Evolutionary conservation across 2,888 invertebrate genomes (phyloP).

Genomic region (Cheilosia pagana): DNA sequence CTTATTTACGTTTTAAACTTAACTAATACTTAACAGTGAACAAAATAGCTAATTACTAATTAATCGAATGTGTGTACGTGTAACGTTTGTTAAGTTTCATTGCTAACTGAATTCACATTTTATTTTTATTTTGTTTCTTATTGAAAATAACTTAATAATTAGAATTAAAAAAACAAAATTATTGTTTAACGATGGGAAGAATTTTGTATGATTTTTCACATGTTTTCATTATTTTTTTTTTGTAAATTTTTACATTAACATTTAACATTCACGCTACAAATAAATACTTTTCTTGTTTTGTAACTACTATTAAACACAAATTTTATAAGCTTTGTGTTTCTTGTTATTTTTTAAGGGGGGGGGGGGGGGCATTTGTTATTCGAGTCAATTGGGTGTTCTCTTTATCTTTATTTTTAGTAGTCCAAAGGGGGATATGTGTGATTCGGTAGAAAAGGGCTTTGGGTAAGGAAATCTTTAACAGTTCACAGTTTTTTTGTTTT

Average conservation of each 20-base stretch:
- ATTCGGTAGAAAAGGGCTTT: constrained; percentile 24
- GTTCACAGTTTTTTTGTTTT: constrained; percentile 61
- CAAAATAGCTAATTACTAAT: constrained; percentile 42
- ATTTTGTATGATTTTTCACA: constrained; percentile 65
- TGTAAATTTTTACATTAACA: constrained; percentile 42
- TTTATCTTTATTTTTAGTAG: constrained; percentile 30
- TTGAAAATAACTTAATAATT: constrained; percentile 58
- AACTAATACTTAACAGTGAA: constrained; percentile 70
- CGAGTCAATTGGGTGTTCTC: constrained; percentile 54
- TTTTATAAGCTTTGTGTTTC: constrained; percentile 38
- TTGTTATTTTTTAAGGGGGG: neutral
- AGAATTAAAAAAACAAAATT: constrained; percentile 57
- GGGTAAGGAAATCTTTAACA: constrained; percentile 16
- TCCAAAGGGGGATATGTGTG: constrained; percentile 43
- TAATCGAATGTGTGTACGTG: constrained; percentile 63
- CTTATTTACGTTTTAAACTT: constrained; percentile 53
- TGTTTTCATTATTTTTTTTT: constrained; percentile 35
- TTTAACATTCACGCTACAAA: constrained; percentile 64
- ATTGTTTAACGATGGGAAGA: constrained; percentile 74
- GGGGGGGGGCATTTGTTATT: constrained; percentile 24
- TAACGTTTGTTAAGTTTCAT: constrained; percentile 65
- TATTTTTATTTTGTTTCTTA: neutral
- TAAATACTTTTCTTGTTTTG: constrained; percentile 58
- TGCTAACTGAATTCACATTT: constrained; percentile 44
- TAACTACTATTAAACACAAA: constrained; percentile 51